Evolutionary conservation across 2,797 vertebrate genomes (phyloP).

Genomic region (Clangula hyemalis): DNA sequence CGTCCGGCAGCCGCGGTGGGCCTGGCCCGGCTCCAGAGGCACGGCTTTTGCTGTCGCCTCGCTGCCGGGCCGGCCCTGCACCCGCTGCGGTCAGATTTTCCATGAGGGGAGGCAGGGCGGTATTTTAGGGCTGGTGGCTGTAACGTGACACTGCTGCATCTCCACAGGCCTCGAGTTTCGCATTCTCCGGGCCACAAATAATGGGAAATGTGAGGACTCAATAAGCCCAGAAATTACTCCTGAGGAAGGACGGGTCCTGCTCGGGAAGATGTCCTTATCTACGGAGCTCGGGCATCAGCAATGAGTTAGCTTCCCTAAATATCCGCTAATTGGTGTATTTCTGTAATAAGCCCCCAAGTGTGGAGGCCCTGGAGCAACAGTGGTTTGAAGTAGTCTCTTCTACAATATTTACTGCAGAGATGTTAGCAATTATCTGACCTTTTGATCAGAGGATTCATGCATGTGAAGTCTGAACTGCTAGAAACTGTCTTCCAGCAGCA

Average conservation of each 20-base stretch:
- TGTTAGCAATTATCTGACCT: neutral
- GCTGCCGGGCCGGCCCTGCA: neutral
- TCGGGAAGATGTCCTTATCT: neutral
- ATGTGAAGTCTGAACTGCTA: accelerated
- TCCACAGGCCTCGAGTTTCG: neutral
- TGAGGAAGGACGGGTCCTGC: neutral
- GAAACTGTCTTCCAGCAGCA: neutral
- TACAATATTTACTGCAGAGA: accelerated
- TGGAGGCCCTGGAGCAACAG: neutral
- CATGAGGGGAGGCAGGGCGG: neutral
- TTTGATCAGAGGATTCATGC: neutral
- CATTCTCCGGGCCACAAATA: neutral
- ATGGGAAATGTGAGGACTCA: neutral
- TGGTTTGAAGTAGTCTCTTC: neutral
- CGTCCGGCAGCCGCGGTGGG: accelerated
- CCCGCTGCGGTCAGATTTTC: neutral
- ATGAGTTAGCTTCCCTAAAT: accelerated
- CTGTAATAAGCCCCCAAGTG: accelerated
- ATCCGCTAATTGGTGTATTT: accelerated
- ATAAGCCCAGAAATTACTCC: accelerated
- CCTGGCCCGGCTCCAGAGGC: accelerated
- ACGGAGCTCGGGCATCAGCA: accelerated
- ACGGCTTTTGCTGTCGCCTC: accelerated
- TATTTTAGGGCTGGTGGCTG: slow-evolving; percentile 23
- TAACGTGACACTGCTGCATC: neutral